Evolutionary conservation across 2,113 vertebrate species (phyloP).

Genomic region (Aphyosemion australe): DNA sequence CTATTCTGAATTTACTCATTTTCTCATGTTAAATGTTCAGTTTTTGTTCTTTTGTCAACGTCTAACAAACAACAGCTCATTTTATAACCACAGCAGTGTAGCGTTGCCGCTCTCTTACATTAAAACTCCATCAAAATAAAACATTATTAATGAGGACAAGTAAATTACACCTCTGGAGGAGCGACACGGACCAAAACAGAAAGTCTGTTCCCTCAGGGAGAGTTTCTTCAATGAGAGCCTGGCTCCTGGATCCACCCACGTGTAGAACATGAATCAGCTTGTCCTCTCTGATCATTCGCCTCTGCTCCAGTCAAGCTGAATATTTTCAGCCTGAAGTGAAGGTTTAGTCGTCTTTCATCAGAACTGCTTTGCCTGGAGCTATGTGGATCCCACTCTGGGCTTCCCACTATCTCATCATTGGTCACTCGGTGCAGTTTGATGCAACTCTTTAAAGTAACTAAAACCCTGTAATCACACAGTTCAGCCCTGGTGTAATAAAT

Average conservation of each 20-base stretch:
- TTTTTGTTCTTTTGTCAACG: no score
- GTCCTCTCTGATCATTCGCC: conserved; percentile 51
- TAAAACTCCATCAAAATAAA: conserved; percentile 19
- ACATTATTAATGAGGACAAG: conserved; percentile 41
- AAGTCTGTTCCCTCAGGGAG: conserved; percentile 45
- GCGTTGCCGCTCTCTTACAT: conserved; percentile 1
- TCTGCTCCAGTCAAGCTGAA: conserved; percentile 11
- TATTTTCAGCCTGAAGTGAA: conserved; percentile 24
- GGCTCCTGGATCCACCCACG: conserved; percentile 50
- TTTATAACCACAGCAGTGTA: conserved; percentile 8
- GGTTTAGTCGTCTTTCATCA: conserved; percentile 38
- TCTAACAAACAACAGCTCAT: neutral
- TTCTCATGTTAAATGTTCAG: neutral
- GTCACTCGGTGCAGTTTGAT: conserved; percentile 54
- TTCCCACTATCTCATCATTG: no score
- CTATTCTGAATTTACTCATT: no score
- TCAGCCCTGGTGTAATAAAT: no score
- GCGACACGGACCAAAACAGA: conserved; percentile 33
- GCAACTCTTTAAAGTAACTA: conserved; percentile 53
- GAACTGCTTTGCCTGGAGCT: conserved; percentile 32
- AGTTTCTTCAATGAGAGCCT: conserved; percentile 22
- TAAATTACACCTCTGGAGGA: conserved; percentile 14
- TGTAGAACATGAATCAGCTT: conserved; percentile 58
- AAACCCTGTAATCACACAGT: conserved; percentile 49
- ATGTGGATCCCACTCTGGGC: conserved; percentile 2